Base-by-base conservation (phyloP, 2,888 invertebrate genomes). In the Mimachlamys varia region DNA sequence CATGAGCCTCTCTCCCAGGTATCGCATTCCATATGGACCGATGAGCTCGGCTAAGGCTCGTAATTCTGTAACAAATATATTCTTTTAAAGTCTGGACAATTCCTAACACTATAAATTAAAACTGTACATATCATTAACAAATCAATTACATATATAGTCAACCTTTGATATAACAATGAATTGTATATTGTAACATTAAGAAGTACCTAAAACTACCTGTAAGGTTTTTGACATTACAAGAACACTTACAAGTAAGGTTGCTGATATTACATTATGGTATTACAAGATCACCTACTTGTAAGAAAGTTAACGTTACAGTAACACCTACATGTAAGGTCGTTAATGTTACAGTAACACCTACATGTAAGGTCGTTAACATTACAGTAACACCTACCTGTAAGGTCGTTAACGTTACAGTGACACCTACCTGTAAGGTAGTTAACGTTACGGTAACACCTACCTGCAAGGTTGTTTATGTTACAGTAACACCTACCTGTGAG, bases 21-120 rank as follows among this genome's bases (percentile, higher is more conserved):
- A 98, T 96, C 99, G 99, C 98, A 99, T 99, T 10, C 99, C 99
- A 96, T 99, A 99, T 0, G 99, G 99, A 0, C 99, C 99, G 93
- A 99, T 98, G 50, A 99, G 97, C 97, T 99, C 99, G 0, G 99
- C 99, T 88, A 99, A 97, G 0, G 99, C 98, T 93, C 99, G 97
- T 89, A 99, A 97, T 96, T 99, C 99, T 97, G 98, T 22, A 92
- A 87, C 17, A 62, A 55, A 62, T 55, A 22, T 49, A 44, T 5
- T 44, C 44, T 44, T 44, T 44, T 44, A 44, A 44, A 44, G 44
- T 5, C 44, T 44, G 3, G 44, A 5, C 44, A 44, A 44, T 44
- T 44, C 44, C 44, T 44, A 44, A 44, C 44, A 7, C 3, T 44
- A 44, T 7, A 44, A 44, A 44, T 7, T 44, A 44, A 5, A 44